Evolutionary conservation across 2,888 invertebrate genomes (phyloP), one percentile per base, ranked within the genome.

Genomic region (Cryptosula pallasiana): DNA sequence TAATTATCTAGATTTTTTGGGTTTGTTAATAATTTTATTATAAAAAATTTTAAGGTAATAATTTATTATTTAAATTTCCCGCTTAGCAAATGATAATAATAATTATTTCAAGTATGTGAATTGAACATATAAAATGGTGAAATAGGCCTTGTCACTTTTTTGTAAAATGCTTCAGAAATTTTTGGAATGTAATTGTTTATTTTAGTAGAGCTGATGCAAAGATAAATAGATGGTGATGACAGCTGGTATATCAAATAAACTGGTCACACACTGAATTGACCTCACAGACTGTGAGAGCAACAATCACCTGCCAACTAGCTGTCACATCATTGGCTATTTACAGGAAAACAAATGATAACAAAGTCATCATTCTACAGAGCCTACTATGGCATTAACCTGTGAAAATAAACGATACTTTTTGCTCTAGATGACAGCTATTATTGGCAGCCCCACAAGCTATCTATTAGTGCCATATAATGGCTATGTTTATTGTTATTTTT

Each of bases 371-470:
- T 20, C 45, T 45, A 45, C 45, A 45, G 45, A 45, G 45, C 45
- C 20, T 45, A 20, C 45, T 20, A 45, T 45, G 45, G 45, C 45
- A 45, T 20, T 20, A 45, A 45, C 45, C 45, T 45, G 45, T 45
- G 45, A 45, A 45, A 45, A 45, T 45, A 45, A 45, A 45, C 45
- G 45, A 45, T 45, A 45, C 45, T 45, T 45, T 45, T 45, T 45
- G 45, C 45, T 45, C 5, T 20, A 45, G 45, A 45, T 45, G 45
- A 45, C 45, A 45, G 5, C 45, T 45, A 45, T 45, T 45, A 13
- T 45, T 45, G 45, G 45, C 45, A 45, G 45, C 45, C 20, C 20
- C 45, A 20, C 45, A 5, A 45, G n/a, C n/a, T n/a, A n/a, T n/a
- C n/a, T n/a, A 45, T 5, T 13, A 45, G 20, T 45, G 45, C 45